A percentile compares a stretch with the other conserved stretches of the same genome.
phyloP scores from a whole-genome alignment of 2,888 invertebrate species.

The Philonicus albiceps region DNA sequence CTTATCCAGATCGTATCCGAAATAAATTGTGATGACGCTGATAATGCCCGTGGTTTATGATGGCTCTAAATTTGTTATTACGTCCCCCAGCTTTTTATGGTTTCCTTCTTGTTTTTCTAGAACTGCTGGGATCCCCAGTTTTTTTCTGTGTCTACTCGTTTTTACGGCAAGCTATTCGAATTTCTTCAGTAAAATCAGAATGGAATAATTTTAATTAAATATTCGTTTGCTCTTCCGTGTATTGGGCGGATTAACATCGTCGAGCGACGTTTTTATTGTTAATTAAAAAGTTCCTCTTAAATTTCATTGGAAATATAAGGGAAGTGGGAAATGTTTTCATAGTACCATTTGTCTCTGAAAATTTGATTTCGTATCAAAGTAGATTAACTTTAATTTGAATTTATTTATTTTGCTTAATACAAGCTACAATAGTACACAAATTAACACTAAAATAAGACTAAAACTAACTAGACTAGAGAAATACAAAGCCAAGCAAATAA shows the following conservation, averaged over 20 bases:
- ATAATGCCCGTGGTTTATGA: slow-evolving; percentile 34
- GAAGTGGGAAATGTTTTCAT: neutral
- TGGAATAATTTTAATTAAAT: neutral
- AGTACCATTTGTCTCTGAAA: neutral
- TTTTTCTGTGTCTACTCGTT: neutral
- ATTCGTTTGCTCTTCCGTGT: neutral
- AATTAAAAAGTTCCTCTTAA: neutral
- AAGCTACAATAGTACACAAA: no score
- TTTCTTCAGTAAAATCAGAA: neutral
- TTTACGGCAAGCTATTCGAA: neutral
- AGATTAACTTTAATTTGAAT: no score
- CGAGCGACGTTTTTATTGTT: neutral
- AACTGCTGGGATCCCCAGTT: neutral
- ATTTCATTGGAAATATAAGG: neutral
- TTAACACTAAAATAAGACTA: no score
- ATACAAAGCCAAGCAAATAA: no score
- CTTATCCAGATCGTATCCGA: slow-evolving; percentile 7
- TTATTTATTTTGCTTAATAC: no score
- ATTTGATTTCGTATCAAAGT: neutral
- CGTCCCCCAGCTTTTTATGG: neutral
- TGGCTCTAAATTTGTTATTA: slow-evolving; percentile 32
- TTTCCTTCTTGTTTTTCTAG: neutral
- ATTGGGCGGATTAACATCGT: neutral
- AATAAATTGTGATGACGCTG: slow-evolving; percentile 35
- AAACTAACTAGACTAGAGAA: no score